Conservation (phyloP, 2,113 vertebrate genomes). For the Menidia beryllina region DNA sequence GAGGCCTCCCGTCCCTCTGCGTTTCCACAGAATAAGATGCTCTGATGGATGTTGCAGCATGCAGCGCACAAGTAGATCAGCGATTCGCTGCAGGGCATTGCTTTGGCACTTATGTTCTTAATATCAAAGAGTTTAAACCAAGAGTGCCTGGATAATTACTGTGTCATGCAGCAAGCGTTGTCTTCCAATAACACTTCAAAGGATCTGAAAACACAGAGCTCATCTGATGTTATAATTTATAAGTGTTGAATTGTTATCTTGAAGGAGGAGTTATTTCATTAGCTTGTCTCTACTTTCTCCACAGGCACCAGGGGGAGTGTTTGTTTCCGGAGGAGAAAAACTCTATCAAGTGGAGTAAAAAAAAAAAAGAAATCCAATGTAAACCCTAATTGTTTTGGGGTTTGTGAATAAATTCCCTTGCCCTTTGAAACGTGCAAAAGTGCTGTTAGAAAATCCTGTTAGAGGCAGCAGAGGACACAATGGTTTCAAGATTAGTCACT, state of each 20-base stretch:
- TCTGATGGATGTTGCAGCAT: constrained; percentile 34
- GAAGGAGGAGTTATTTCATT: constrained; percentile 56
- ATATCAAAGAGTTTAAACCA: constrained; percentile 51
- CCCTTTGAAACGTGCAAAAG: constrained; percentile 18
- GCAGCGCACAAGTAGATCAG: constrained; percentile 27
- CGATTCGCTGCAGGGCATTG: constrained; percentile 12
- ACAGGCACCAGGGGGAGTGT: constrained; percentile 25
- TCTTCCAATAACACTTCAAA: constrained; percentile 49
- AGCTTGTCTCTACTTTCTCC: constrained; percentile 34
- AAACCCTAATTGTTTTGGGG: constrained; percentile 46
- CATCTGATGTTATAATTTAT: constrained; percentile 49
- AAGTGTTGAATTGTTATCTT: constrained; percentile 39
- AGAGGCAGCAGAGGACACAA: background rate
- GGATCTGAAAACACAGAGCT: constrained; percentile 35
- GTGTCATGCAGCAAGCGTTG: constrained; percentile 20
- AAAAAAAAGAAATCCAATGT: constrained; percentile 62
- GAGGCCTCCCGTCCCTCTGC: background rate
- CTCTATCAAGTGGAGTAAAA: constrained; percentile 51
- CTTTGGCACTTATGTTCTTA: constrained; percentile 24
- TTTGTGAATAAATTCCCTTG: constrained; percentile 39
- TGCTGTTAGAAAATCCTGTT: background rate
- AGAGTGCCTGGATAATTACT: constrained; percentile 32
- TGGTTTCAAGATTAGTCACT: constrained; percentile 4
- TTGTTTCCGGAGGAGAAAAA: constrained; percentile 50
- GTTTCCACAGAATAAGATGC: constrained; percentile 6